Base-by-base conservation (phyloP, 2,888 invertebrate genomes). In the Aporophyla lueneburgensis region DNA sequence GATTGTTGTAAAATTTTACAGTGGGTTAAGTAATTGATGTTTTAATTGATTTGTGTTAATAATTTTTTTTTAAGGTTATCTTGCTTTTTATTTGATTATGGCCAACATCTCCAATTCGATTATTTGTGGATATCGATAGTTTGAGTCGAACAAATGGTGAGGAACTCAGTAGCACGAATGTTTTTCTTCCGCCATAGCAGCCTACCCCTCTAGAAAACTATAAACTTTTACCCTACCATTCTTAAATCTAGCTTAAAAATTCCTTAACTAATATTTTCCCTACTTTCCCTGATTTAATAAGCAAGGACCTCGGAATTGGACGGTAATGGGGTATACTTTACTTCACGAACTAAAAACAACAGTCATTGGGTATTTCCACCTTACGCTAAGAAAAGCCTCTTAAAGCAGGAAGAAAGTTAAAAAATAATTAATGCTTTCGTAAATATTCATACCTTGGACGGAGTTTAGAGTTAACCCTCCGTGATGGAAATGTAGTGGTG, bases 361-460 rank as follows among this genome's bases (percentile, higher is more conserved):
- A 89, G 93, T 94, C 94, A 93, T 93, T 93, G 92, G 92, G 93
- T 91, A 91, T 92, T 91, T 90, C 88, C 87, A 90, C 92, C 91
- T 92, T 91, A 89, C 90, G 92, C 93, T 91, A 94, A 94, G 94
- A 92, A 95, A 95, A 95, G 93, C 95, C 95, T 94, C 95, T 96
- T 95, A 95, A 94, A 91, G 90, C 93, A 92, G 88, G 93, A 93
- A 93, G 94, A 95, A 96, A 96, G 96, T 96, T 96, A 96, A 96
- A 96, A 97, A 96, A 96, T 96, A 96, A 96, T 97, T 96, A 97
- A 97, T 96, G 96, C 96, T 96, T 97, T 96, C 96, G 97, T 97
- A 97, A 97, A 97, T 96, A 97, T 97, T 97, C 96, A 97, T 97
- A 97, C 96, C 96, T 96, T 93, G 93, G 93, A 92, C 86, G 92